A percentile compares a stretch with the other conserved stretches of the same genome.
Evolutionary conservation across 2,113 vertebrate genomes (phyloP).

Genomic region (Cranoglanis bouderius): DNA sequence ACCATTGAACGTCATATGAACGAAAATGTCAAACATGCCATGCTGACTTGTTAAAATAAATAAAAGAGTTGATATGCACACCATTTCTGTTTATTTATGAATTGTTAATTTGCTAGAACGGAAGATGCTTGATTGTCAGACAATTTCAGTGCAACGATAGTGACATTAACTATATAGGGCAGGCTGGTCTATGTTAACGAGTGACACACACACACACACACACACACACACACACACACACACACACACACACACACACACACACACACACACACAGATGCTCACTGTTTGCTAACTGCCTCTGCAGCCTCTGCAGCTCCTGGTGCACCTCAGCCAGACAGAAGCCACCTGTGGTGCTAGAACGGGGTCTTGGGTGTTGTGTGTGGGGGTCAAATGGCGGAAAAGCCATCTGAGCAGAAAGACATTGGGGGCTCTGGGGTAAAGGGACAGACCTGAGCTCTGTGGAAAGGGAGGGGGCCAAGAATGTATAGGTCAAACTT

Average conservation of each 20-base stretch:
- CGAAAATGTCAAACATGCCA: background rate
- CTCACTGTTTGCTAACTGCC: conserved; percentile 85
- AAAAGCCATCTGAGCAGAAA: conserved; percentile 58
- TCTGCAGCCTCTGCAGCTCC: conserved; percentile 90
- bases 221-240: conserved; percentile 42
- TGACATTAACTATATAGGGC: background rate
- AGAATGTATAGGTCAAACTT: background rate
- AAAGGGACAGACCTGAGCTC: conserved; percentile 66
- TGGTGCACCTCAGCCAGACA: conserved; percentile 87
- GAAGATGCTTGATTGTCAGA: background rate
- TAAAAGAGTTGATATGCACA: background rate
- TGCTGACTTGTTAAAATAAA: background rate
- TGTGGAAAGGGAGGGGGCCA: conserved; percentile 49
- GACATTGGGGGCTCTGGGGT: conserved; percentile 58
- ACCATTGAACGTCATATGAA: background rate
- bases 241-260: conserved; percentile 38
- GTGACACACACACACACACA: conserved; percentile 36
- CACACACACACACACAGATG: conserved; percentile 53
- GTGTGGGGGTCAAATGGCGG: conserved; percentile 60
- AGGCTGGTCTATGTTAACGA: conserved; percentile 3
- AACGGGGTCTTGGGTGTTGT: conserved; percentile 61
- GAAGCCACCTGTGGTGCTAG: conserved; percentile 70
- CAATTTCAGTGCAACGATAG: background rate
- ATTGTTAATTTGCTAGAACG: background rate
- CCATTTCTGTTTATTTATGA: background rate